Conservation (phyloP, 2,113 vertebrate species). For the Podocnemis expansa region DNA sequence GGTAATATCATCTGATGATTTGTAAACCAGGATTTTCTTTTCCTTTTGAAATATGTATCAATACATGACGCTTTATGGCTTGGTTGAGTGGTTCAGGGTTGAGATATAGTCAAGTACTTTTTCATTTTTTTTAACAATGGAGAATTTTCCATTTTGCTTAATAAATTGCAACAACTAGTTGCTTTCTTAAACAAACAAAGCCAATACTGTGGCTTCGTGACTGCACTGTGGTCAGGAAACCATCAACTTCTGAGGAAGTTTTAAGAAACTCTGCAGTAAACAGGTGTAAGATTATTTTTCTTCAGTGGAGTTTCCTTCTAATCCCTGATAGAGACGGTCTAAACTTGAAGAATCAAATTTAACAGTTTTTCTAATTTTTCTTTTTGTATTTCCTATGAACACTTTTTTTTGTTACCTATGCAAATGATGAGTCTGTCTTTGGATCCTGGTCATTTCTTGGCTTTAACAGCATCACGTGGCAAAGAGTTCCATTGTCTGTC, state of each 20-base stretch:
- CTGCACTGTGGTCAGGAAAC: not conserved
- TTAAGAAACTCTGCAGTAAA: not conserved
- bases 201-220: not conserved
- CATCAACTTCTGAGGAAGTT: not conserved
- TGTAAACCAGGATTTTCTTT: not conserved
- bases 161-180: not conserved
- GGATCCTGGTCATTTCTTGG: not conserved
- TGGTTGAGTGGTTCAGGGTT: not conserved
- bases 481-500: not conserved
- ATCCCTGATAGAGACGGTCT: not conserved
- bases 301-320: not conserved
- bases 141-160: not conserved
- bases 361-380: not conserved
- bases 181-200: not conserved
- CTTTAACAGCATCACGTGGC: not conserved
- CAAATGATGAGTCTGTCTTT: not conserved
- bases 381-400: not conserved
- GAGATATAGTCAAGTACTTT: not conserved
- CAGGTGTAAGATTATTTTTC: not conserved
- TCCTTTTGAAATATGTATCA: constrained; percentile 3
- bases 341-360: not conserved
- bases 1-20: not conserved
- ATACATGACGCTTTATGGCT: not conserved
- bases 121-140: not conserved
- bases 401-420: not conserved